Percentiles rank a stretch among this genome's conserved stretches.
Evolutionary conservation across 2,888 invertebrate genomes (phyloP).

Genomic region (Cepaea hortensis): DNA sequence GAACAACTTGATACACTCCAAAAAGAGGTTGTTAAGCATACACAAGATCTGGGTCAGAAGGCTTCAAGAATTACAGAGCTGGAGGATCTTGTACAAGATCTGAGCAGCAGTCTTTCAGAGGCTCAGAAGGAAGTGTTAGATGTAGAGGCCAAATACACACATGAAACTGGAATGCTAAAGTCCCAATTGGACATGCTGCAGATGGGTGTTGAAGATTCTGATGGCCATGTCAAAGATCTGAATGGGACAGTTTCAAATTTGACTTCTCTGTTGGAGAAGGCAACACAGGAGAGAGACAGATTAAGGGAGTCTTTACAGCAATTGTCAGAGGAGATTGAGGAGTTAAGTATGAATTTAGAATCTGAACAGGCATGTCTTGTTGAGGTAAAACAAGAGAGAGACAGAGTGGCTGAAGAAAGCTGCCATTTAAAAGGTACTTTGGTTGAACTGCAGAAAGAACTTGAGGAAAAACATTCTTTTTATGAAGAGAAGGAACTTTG

Average conservation of each 20-base stretch:
- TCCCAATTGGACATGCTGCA: constrained; percentile 41
- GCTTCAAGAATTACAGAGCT: constrained; percentile 47
- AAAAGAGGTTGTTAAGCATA: constrained; percentile 22
- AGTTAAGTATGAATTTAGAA: not conserved
- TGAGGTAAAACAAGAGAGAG: not conserved
- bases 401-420: not conserved
- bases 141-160: not conserved
- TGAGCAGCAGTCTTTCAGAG: constrained; percentile 9
- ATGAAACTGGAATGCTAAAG: constrained; percentile 9
- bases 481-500: not conserved
- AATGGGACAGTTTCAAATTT: constrained; percentile 20
- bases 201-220: constrained; percentile 40
- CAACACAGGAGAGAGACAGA: constrained; percentile 22
- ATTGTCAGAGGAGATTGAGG: not conserved
- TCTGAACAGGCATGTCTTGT: not conserved
- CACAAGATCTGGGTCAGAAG: constrained; percentile 50
- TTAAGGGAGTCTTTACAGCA: constrained; percentile 3
- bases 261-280: constrained; percentile 22
- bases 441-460: not conserved
- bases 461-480: not conserved
- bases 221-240: constrained; percentile 37
- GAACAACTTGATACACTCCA: not conserved
- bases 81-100: not conserved
- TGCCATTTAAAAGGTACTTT: constrained; percentile 8
- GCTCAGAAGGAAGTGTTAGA: constrained; percentile 5